Percentiles rank a stretch among this genome's conserved stretches.
These are phyloP conservation scores for Netelia melanura DNA, from an alignment of 2,888 invertebrate species.

Conservation along the genomic window DNA sequence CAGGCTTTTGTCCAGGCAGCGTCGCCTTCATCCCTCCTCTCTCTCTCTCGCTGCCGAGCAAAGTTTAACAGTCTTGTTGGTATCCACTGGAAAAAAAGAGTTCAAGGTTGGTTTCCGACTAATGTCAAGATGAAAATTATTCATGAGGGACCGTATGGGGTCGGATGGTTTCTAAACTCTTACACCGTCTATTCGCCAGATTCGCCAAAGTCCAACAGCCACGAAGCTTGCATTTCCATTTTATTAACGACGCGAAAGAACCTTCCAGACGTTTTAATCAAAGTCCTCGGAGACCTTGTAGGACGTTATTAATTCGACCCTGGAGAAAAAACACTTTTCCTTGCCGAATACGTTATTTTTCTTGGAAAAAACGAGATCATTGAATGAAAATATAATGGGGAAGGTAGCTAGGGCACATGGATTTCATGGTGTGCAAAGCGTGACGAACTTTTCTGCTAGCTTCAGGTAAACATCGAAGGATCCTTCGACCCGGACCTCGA, in stretches of 20 bases:
- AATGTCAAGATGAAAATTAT: constrained; percentile 12
- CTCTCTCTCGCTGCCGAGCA: constrained; percentile 4
- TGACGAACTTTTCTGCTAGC: constrained; percentile 57
- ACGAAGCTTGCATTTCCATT: neutral
- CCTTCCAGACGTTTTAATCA: neutral
- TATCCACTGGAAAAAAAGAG: constrained; percentile 23
- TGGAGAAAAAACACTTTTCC: constrained; percentile 34
- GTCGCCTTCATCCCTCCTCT: constrained; percentile 44
- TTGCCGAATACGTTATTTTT: constrained; percentile 32
- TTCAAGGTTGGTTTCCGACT: constrained; percentile 1
- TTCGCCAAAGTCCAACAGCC: too few relatives aligned
- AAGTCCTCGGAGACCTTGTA: neutral
- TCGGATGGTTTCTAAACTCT: too few relatives aligned
- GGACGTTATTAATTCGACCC: constrained; percentile 48
- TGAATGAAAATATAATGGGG: constrained; percentile 44
- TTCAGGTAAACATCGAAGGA: constrained; percentile 61
- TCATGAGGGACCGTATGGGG: neutral
- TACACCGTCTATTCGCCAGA: too few relatives aligned
- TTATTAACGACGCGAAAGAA: neutral
- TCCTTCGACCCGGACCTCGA: constrained; percentile 8
- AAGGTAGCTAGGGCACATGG: constrained; percentile 37
- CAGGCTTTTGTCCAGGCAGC: constrained; percentile 67
- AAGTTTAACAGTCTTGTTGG: constrained; percentile 57
- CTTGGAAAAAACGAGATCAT: constrained; percentile 32
- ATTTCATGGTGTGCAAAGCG: constrained; percentile 59